phyloP scores from a whole-genome alignment of 2,113 vertebrate genomes.

The Paramisgurnus dabryanus region DNA sequence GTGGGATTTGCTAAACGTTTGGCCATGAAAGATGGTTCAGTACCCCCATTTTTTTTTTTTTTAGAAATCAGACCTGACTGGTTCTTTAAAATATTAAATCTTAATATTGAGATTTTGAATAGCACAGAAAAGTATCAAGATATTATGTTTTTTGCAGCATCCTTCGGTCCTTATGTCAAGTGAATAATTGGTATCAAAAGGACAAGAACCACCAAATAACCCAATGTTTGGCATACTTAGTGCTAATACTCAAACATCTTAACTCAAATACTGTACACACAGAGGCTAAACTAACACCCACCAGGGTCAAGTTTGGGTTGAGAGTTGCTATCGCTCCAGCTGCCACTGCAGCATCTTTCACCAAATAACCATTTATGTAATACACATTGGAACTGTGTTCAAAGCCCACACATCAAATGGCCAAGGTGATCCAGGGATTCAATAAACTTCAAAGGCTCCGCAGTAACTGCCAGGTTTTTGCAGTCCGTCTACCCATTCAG shows the following conservation, averaged over 20 bases:
- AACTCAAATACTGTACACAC: background rate
- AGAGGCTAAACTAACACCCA: background rate
- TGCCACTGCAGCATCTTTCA: constrained; percentile 17
- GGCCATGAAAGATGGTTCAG: too few species aligned
- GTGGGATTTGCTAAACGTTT: too few species aligned
- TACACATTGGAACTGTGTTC: constrained; percentile 42
- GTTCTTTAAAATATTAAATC: too few species aligned
- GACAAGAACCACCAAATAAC: too few species aligned
- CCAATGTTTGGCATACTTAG: background rate
- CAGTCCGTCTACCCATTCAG: background rate
- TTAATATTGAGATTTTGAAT: too few species aligned
- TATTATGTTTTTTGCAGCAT: too few species aligned
- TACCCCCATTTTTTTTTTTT: too few species aligned
- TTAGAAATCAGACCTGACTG: too few species aligned
- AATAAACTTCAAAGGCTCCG: constrained; percentile 31
- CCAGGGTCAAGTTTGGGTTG: constrained; percentile 37
- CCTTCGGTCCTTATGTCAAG: background rate
- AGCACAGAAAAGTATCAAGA: too few species aligned
- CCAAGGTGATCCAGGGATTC: constrained; percentile 9
- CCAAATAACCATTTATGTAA: constrained; percentile 38
- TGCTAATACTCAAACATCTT: background rate
- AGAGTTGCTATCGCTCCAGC: constrained; percentile 22
- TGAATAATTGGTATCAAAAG: constrained; percentile 30
- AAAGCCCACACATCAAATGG: constrained; percentile 33
- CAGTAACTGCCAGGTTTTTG: background rate